These are phyloP conservation scores for Pangasianodon gigas DNA, from an alignment of 2,113 vertebrate genomes.

Conservation along the genomic window DNA sequence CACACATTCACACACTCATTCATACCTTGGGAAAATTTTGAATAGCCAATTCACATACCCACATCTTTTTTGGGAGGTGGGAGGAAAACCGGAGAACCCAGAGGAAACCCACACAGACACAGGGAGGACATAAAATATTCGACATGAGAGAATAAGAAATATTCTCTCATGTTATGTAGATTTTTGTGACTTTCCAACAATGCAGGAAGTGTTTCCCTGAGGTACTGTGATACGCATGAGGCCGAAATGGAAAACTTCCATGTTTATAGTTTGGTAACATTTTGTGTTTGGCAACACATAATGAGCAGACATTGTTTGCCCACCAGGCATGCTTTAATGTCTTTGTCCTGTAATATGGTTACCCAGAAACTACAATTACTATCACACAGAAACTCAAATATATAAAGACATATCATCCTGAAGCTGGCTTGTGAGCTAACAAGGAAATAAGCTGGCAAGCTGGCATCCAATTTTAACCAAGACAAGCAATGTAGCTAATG, in stretches of 20 bases:
- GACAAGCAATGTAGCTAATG: too few species aligned
- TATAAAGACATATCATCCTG: neutral
- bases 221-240: neutral
- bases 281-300: neutral
- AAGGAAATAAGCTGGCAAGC: neutral
- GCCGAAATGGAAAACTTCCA: neutral
- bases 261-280: neutral
- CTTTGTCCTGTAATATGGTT: neutral
- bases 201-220: neutral
- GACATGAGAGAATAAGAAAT: too few species aligned
- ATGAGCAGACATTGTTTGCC: neutral
- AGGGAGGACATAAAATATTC: neutral
- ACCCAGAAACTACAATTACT: neutral
- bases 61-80: too few species aligned
- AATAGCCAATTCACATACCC: neutral
- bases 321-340: neutral
- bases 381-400: neutral
- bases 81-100: too few species aligned
- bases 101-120: neutral
- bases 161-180: too few species aligned
- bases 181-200: neutral
- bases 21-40: neutral
- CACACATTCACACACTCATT: neutral
- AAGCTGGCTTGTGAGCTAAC: neutral
- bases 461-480: too few species aligned